A percentile compares a stretch with the other conserved stretches of the same genome.
Conservation (phyloP, 2,797 vertebrate species). For the Aviceda cuculoides region DNA sequence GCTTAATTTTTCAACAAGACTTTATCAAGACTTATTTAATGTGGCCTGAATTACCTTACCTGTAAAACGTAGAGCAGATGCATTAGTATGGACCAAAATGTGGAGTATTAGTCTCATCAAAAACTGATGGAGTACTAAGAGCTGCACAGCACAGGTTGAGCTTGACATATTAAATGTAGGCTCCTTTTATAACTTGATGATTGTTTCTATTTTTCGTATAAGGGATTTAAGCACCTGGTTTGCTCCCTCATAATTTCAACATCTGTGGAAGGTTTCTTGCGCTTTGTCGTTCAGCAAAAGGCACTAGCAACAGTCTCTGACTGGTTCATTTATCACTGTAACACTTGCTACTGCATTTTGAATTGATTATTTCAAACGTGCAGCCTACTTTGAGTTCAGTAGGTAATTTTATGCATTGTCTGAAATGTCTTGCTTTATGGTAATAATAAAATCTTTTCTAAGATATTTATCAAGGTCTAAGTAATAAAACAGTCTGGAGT, state of each 20-base stretch:
- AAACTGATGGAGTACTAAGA: neutral
- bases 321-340: conserved; percentile 41
- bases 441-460: neutral
- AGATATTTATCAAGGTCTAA: neutral
- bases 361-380: conserved; percentile 25
- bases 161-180: neutral
- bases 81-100: neutral
- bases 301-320: neutral
- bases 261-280: conserved; percentile 11
- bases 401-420: neutral
- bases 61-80: neutral
- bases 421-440: neutral
- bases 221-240: conserved; percentile 30
- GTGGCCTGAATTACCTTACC: neutral
- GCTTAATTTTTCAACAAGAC: neutral
- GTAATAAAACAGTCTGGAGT: neutral
- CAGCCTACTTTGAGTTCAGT: neutral
- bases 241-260: conserved; percentile 40
- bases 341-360: neutral
- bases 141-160: neutral
- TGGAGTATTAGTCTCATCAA: neutral
- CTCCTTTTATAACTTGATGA: conserved; percentile 1
- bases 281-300: conserved; percentile 18
- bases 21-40: neutral
- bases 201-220: conserved; percentile 41